Conservation (phyloP, 2,113 vertebrate species). For the Speoplatyrhinus poulsoni region DNA sequence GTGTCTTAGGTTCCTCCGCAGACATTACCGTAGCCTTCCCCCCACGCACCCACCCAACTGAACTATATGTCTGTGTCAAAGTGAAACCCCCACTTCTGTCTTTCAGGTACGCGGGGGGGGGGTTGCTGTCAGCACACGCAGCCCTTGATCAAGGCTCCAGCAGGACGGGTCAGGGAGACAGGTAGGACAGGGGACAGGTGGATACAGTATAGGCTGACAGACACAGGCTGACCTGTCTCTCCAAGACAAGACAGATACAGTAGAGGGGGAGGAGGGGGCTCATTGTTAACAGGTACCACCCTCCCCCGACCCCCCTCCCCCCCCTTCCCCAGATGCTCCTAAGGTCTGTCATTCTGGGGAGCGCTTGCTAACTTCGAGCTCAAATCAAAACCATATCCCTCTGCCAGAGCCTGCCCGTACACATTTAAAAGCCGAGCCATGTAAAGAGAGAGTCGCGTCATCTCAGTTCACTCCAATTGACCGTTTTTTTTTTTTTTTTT, state of each 20-base stretch:
- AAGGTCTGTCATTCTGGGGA: too few species aligned
- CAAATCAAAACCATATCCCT: too few species aligned
- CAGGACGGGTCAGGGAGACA: conserved; percentile 9
- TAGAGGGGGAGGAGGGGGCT: conserved; percentile 13
- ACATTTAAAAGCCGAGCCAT: too few species aligned
- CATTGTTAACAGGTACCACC: neutral
- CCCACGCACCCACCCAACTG: neutral
- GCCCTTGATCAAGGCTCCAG: conserved; percentile 74
- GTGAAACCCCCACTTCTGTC: conserved; percentile 38
- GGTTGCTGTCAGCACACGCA: conserved; percentile 40
- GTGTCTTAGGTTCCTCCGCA: conserved; percentile 49
- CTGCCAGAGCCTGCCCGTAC: too few species aligned
- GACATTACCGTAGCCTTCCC: conserved; percentile 29
- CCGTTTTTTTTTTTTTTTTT: too few species aligned
- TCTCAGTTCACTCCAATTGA: too few species aligned
- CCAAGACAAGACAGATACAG: conserved; percentile 47
- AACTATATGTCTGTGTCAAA: conserved; percentile 51
- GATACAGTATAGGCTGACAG: conserved; percentile 57
- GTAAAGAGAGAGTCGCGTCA: too few species aligned
- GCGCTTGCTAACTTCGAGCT: too few species aligned
- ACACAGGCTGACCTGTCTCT: conserved; percentile 47
- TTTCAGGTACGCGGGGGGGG: conserved; percentile 30
- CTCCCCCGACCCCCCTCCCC: neutral
- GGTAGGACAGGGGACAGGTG: conserved; percentile 64
- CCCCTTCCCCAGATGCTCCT: neutral